Percentiles rank a stretch among this genome's conserved stretches.
phyloP scores from a whole-genome alignment of 2,797 vertebrate genomes.

The Acipenser transmontanus region DNA sequence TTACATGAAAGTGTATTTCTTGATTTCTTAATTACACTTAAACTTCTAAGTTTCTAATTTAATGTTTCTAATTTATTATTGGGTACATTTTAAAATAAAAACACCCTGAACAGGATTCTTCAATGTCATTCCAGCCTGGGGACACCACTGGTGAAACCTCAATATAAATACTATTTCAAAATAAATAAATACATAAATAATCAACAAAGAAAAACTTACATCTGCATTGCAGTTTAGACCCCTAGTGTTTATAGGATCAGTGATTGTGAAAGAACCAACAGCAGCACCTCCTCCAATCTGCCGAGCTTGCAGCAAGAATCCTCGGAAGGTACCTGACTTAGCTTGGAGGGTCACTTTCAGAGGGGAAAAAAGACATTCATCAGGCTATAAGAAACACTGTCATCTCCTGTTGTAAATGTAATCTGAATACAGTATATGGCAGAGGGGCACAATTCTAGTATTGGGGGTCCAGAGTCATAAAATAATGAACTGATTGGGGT shows the following conservation, averaged over 20 bases:
- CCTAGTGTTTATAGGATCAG: constrained; percentile 26
- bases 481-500: too few species aligned
- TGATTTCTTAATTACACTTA: too few species aligned
- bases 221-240: constrained; percentile 43
- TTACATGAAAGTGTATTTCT: too few species aligned
- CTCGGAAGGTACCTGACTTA: constrained; percentile 42
- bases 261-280: constrained; percentile 56
- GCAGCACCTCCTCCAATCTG: constrained; percentile 40
- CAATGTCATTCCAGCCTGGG: too few species aligned
- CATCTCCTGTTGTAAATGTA: not conserved
- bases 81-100: too few species aligned
- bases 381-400: not conserved
- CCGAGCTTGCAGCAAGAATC: constrained; percentile 67
- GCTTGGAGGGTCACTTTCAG: constrained; percentile 55
- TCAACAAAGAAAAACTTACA: too few species aligned
- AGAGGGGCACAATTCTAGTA: not conserved
- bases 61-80: too few species aligned
- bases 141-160: too few species aligned
- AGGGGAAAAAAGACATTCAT: constrained; percentile 7
- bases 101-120: too few species aligned
- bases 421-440: not conserved
- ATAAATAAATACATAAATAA: too few species aligned
- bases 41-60: too few species aligned
- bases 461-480: not conserved
- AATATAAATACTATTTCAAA: too few species aligned